These are phyloP conservation scores for Eumeta japonica DNA, from an alignment of 1,140 invertebrate species.

Conservation along the genomic window DNA sequence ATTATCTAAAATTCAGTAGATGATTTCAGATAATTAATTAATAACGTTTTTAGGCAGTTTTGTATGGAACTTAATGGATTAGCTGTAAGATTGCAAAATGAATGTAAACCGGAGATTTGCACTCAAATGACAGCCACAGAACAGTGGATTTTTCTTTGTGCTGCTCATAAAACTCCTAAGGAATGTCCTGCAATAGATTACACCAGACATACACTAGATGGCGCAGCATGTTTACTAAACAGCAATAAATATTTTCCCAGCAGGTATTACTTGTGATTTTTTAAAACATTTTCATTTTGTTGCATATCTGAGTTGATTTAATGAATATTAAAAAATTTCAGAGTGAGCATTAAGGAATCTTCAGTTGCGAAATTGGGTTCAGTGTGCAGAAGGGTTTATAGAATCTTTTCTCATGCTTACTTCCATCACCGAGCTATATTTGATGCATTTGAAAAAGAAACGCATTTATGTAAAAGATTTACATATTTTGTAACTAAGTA, in stretches of 20 bases:
- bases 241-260: conserved; percentile 99
- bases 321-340: conserved; percentile 49
- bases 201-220: conserved; percentile 98
- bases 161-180: conserved; percentile 99
- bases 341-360: conserved; percentile 98
- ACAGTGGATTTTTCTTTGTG: conserved; percentile 99
- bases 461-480: conserved; percentile 92
- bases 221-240: conserved; percentile 96
- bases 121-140: conserved; percentile 99
- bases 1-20: background rate
- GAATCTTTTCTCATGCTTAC: conserved; percentile 99
- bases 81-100: conserved; percentile 88
- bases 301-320: background rate
- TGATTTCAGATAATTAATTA: background rate
- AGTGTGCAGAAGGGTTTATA: conserved; percentile 95
- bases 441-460: conserved; percentile 97
- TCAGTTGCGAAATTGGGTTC: conserved; percentile 97
- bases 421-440: conserved; percentile 97
- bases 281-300: background rate
- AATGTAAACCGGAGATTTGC: conserved; percentile 95
- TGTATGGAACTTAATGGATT: conserved; percentile 99
- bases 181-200: conserved; percentile 99
- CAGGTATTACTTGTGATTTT: conserved; percentile 66
- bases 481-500: conserved; percentile 98
- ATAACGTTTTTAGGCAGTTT: conserved; percentile 80